phyloP scores from a whole-genome alignment of 2,113 vertebrate genomes.

The Gobius niger region DNA sequence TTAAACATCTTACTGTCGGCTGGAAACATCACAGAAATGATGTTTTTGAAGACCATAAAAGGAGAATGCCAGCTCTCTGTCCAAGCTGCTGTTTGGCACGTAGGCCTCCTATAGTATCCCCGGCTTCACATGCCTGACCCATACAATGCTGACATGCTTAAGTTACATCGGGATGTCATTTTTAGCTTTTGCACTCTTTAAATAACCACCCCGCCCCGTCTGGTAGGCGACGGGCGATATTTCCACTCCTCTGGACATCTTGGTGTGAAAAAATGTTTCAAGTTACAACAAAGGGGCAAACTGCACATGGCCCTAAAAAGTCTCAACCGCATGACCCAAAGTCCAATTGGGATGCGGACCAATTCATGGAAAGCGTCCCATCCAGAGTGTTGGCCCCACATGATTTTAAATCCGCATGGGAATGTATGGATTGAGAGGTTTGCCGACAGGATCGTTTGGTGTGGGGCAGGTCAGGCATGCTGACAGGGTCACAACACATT shows the following conservation, averaged over 20 bases:
- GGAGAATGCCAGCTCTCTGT: neutral
- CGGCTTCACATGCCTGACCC: conserved; percentile 2
- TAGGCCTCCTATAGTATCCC: neutral
- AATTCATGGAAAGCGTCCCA: conserved; percentile 14
- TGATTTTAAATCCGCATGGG: conserved; percentile 49
- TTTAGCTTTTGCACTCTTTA: conserved; percentile 51
- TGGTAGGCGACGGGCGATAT: conserved; percentile 20
- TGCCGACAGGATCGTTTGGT: conserved; percentile 6
- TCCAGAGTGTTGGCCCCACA: conserved; percentile 3
- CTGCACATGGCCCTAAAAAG: conserved; percentile 6
- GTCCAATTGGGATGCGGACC: conserved; percentile 12
- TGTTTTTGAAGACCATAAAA: conserved; percentile 18
- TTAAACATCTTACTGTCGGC: conserved; percentile 29
- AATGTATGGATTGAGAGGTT: conserved; percentile 27
- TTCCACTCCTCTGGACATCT: conserved; percentile 38
- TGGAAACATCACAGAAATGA: conserved; percentile 3
- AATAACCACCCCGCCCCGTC: conserved; percentile 39
- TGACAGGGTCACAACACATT: conserved; percentile 35
- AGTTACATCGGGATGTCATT: conserved; percentile 36
- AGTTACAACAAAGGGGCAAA: conserved; percentile 23
- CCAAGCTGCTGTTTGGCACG: neutral
- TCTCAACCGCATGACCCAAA: conserved; percentile 40
- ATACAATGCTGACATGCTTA: conserved; percentile 7
- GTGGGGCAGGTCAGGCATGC: conserved; percentile 32
- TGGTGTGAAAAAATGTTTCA: conserved; percentile 34